Percentiles rank a stretch among this genome's conserved stretches.
These are phyloP conservation scores for Cossypha heuglini DNA, from an alignment of 2,797 vertebrate species.

Conservation along the genomic window DNA sequence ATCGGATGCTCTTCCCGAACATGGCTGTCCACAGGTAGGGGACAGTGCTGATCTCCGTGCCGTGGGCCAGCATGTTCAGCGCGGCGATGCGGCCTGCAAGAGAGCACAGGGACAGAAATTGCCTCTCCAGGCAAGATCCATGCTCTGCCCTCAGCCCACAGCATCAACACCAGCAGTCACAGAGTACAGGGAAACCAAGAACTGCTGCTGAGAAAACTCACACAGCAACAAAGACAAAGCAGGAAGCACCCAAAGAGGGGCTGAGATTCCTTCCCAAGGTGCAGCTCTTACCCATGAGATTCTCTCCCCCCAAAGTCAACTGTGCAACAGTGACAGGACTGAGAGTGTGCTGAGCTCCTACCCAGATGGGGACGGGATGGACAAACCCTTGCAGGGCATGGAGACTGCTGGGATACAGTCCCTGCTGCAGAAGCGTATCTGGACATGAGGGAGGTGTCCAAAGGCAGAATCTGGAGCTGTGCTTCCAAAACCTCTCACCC, in stretches of 20 bases:
- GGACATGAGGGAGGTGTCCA: neutral
- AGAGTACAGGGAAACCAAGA: neutral
- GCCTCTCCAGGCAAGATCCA: accelerated
- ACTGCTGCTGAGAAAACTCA: neutral
- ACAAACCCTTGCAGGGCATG: neutral
- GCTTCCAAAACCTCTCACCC: neutral
- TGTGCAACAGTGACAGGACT: neutral
- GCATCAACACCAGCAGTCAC: neutral
- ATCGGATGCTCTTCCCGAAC: conserved; percentile 96
- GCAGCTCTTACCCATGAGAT: neutral
- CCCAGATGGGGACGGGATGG: neutral
- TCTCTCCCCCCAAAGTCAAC: neutral
- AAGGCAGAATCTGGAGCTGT: neutral
- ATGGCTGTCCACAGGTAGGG: conserved; percentile 97
- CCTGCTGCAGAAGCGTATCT: neutral
- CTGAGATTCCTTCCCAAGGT: accelerated
- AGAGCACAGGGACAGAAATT: neutral
- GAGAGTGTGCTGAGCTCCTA: neutral
- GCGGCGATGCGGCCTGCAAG: conserved; percentile 87
- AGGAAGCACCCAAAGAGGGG: accelerated
- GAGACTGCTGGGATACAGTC: accelerated
- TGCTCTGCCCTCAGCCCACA: neutral
- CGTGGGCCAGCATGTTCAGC: conserved; percentile 91
- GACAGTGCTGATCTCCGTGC: conserved; percentile 88
- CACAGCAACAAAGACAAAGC: neutral